Evolutionary conservation across 2,113 vertebrate species (phyloP), one percentile per base, ranked within the genome.

Genomic region (Polyodon spathula): DNA sequence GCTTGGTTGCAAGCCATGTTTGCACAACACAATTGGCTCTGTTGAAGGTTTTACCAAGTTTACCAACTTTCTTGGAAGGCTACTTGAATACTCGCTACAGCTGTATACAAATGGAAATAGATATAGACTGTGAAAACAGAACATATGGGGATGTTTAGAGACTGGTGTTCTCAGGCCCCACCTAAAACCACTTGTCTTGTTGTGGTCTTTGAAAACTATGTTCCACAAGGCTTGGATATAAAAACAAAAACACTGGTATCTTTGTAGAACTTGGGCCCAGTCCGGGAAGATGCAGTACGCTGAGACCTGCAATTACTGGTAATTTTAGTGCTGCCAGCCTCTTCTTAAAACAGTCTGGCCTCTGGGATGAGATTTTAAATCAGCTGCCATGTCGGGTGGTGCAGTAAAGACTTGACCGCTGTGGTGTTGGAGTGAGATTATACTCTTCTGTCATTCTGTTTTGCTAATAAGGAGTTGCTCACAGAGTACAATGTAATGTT

Each of bases 121-220:
- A 66, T 66, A 66, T 66, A 61, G 59, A 61, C 51, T 17, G 57
- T 53, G 55, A 14, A 66, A 61, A 56, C 39, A 56, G 54, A 66
- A 58, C 59, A 62, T n/a, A 62, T 58, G 64, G 59, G 15, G 64
- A 61, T 53, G 56, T 17, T 40, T 43, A 40, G 40, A 63, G 52
- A 38, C 10, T 41, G 48, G 41, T 14, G 27, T 15, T 55, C 54
- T 50, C 43, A 61, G 44, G 50, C 44, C n/a, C 54, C 38, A 56
- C 64, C 15, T 17, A 50, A 38, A 54, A 54, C 6, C 54, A 40
- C 15, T 17, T 12, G 59, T 61, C 54, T 48, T 59, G 42, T 57
- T 61, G 59, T 51, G 55, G 64, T 14, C 51, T 37, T 46, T 54
- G 59, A 40, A 40, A 66, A 58, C 55, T 58, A 61, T 53, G 55